Base-by-base conservation (phyloP, 2,113 vertebrate species). In the Phrynocephalus versicolor region DNA sequence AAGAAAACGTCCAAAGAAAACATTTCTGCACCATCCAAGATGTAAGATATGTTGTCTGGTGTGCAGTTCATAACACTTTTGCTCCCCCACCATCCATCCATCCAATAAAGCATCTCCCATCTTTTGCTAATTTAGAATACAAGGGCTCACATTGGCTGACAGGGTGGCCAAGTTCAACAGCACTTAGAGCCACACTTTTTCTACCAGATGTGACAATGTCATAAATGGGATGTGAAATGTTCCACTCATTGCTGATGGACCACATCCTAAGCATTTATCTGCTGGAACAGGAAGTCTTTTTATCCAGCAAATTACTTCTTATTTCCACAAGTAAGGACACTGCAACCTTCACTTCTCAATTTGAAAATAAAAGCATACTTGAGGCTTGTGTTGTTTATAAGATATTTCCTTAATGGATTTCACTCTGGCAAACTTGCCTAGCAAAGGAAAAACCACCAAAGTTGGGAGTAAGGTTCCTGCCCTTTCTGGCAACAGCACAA, bases 351-450 rank as follows among this genome's bases (percentile, higher is more conserved):
- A 82, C 93, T 69, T 69, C 60, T 91, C 86, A 18, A 88, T 90
- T 79, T 92, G 78, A 60, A 76, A 93, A 81, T 84, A 6, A 90
- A 78, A 57, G 87, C 7, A 65, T 89, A 89, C 15, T 39, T 76
- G 80, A 51, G 27, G 51, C 82, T 69, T 57, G 60, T 88, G 82
- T 90, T 93, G 87, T 91, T 83, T 82, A 86, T 60, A 90, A 94
- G 88, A 90, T 93, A 84, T 92, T 93, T 88, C 92, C 92, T 89
- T 92, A 93, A 93, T 87, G 39, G 90, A 92, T 87, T 85, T 93
- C 88, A 91, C 55, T 87, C 82, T 88, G 81, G 87, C 84, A 87
- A 92, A 90, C 93, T 93, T 95, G 93, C 82, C 91, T 94, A 91
- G 35, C 69, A 23, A 70, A 76, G n/a, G 18, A 89, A 87, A n/a